phyloP scores from a whole-genome alignment of 2,113 vertebrate species.

The Mormyrus lacerda region DNA sequence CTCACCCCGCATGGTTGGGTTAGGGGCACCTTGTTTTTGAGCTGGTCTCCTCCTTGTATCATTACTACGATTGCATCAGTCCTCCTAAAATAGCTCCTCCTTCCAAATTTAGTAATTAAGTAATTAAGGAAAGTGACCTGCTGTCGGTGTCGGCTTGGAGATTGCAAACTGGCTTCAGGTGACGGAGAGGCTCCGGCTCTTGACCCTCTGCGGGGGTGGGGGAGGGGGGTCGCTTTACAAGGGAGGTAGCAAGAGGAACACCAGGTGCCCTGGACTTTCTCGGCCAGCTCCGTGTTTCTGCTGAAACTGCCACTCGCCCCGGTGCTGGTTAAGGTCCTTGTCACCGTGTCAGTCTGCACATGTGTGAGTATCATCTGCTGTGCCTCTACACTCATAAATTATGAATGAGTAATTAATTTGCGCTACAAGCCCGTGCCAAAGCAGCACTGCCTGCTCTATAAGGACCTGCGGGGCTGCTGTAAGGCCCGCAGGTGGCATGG shows the following conservation, averaged over 20 bases:
- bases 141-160: not conserved
- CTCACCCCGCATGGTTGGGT: not conserved
- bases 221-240: not conserved
- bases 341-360: not conserved
- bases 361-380: not conserved
- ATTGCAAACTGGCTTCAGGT: not conserved
- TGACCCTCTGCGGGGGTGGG: not conserved
- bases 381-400: conserved; percentile 4
- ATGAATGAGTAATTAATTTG: not conserved
- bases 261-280: not conserved
- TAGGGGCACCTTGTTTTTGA: not conserved
- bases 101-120: not conserved
- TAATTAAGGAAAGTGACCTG: not conserved
- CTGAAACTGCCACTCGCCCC: not conserved
- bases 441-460: not conserved
- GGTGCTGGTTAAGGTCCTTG: not conserved
- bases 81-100: not conserved
- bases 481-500: not conserved
- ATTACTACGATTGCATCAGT: not conserved
- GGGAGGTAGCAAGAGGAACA: not conserved
- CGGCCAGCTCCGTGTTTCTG: not conserved
- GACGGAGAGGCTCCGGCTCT: not conserved
- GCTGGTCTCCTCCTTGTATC: not conserved
- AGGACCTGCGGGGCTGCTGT: not conserved
- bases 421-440: not conserved